Base-by-base conservation (phyloP, 1,140 invertebrate genomes). In the Drosophila prosaltans region DNA sequence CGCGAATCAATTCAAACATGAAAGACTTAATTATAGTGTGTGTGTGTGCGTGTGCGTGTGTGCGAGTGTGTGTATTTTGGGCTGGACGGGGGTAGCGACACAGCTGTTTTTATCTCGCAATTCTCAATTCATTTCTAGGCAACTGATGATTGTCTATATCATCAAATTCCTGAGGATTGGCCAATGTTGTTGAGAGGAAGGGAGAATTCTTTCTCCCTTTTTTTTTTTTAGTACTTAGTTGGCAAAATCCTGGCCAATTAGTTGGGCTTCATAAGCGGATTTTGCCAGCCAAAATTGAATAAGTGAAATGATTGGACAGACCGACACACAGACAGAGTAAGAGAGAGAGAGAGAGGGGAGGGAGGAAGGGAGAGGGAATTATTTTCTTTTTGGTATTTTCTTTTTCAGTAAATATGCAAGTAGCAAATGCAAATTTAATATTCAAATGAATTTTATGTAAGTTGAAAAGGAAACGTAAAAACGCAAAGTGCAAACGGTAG, bases 361-460 rank as follows among this genome's bases (percentile, higher is more conserved):
- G 28, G 28, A 63, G 2, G 11, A 10, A 48, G 41, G 9, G 2
- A 21, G 16, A 48, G 3, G 10, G 24, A 39, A 39, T 40, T 40
- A 40, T 40, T 60, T 11, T 24, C 7, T 48, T 26, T 51, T 24
- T 48, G 8, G 5, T 36, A 1, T 36, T 36, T 36, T 30, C 28
- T 30, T 30, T 36, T 36, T 7, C 32, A 36, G 32, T 36, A 36
- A 36, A 26, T 40, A 21, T 48, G 43, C 41, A 36, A 60, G 28
- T 51, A 26, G 40, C 48, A 63, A 63, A 28, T 48, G 61, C n/a
- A 63, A 63, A 63, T 63, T 48, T 45, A 63, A 63, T 65, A 65
- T 70, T 57, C 77, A 77, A 77, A 79, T 79, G 70, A 77, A 77
- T 77, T 79, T 79, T 43, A 9, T 51, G 68, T 54, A 41, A 30